A percentile compares a stretch with the other conserved stretches of the same genome.
Evolutionary conservation across 2,797 vertebrate genomes (phyloP).

Genomic region (Anisognathus igniventris): DNA sequence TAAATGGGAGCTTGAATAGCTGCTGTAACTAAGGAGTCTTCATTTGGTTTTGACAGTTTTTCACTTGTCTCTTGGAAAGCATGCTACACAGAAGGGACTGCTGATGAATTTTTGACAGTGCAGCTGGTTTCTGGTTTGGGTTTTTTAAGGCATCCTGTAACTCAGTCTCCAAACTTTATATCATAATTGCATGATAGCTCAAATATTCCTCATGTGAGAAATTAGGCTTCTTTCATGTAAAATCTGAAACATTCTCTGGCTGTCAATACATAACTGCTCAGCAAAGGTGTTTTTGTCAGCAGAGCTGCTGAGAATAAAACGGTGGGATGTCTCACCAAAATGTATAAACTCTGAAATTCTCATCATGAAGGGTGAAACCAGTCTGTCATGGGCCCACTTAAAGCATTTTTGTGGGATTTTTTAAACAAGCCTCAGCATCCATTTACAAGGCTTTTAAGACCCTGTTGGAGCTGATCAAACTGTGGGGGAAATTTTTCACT

Average conservation of each 20-base stretch:
- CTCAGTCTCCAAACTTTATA: background rate
- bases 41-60: constrained; percentile 33
- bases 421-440: background rate
- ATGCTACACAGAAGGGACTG: background rate
- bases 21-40: constrained; percentile 7
- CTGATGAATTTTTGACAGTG: constrained; percentile 20
- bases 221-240: background rate
- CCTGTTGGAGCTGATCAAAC: background rate
- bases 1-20: constrained; percentile 6
- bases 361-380: background rate
- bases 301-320: background rate
- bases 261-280: background rate
- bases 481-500: background rate
- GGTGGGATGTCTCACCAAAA: background rate
- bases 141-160: background rate
- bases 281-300: background rate
- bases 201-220: background rate
- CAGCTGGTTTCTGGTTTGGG: background rate
- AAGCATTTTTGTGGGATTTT: background rate
- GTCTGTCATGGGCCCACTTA: background rate
- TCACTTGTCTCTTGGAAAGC: background rate
- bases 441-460: background rate
- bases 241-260: background rate
- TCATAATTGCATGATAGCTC: background rate
- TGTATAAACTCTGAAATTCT: background rate